phyloP scores from a whole-genome alignment of 2,113 vertebrate genomes.

The Eubucco bourcierii region DNA sequence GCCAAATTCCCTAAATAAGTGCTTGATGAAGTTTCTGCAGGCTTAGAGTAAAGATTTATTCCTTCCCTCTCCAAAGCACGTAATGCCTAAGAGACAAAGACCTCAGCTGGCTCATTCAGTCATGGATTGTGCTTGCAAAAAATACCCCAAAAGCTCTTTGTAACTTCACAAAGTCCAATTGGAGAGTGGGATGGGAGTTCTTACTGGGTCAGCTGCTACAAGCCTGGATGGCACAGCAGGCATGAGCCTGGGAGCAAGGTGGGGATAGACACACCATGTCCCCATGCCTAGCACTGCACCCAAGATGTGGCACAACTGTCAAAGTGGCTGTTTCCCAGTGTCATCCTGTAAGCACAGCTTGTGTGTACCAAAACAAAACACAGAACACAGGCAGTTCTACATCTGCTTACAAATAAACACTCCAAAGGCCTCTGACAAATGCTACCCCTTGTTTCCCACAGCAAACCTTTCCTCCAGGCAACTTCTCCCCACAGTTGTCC shows the following conservation, averaged over 20 bases:
- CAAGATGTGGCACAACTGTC: rapidly evolving
- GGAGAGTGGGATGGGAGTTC: background rate
- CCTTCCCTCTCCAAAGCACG: background rate
- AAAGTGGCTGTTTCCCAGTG: rapidly evolving
- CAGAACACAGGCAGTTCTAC: background rate
- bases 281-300: background rate
- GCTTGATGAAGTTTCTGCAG: slow-evolving; percentile 21
- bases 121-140: background rate
- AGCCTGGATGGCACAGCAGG: background rate
- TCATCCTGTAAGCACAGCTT: rapidly evolving
- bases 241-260: background rate
- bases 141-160: background rate
- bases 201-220: rapidly evolving
- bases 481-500: background rate
- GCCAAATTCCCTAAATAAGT: background rate
- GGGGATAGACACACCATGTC: background rate
- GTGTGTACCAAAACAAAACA: background rate
- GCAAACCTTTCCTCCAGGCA: background rate
- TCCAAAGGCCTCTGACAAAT: background rate
- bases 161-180: rapidly evolving
- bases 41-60: slow-evolving; percentile 4
- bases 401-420: background rate
- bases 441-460: rapidly evolving
- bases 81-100: background rate
- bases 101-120: background rate